Conservation (phyloP, 2,797 vertebrate genomes). For the Sebastes vulpes region DNA sequence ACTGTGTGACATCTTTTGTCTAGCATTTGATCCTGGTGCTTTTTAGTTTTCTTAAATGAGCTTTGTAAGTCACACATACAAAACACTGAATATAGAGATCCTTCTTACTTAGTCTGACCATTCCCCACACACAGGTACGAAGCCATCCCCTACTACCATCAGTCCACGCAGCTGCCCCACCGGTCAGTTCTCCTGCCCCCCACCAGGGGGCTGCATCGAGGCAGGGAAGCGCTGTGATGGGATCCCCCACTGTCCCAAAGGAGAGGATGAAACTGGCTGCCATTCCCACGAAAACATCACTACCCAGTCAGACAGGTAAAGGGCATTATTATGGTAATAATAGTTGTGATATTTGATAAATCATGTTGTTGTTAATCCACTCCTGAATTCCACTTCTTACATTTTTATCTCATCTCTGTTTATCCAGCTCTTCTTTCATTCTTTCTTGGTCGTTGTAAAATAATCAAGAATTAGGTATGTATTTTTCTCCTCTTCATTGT, state of each 20-base stretch:
- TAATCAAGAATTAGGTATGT: not conserved
- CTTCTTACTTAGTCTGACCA: not conserved
- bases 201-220: slow-evolving; percentile 83
- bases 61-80: not conserved
- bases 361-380: not conserved
- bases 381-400: not conserved
- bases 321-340: not conserved
- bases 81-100: not conserved
- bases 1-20: not conserved
- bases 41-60: not conserved
- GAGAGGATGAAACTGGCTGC: slow-evolving; percentile 88
- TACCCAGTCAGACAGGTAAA: slow-evolving; percentile 69
- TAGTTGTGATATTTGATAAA: not conserved
- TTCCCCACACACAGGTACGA: slow-evolving; percentile 59
- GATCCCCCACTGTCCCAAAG: slow-evolving; percentile 82
- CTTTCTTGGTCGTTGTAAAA: not conserved
- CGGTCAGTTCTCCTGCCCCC: slow-evolving; percentile 86
- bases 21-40: not conserved
- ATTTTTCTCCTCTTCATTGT: not conserved
- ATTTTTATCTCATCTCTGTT: not conserved
- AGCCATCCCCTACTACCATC: slow-evolving; percentile 60
- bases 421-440: not conserved
- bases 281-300: slow-evolving; percentile 29
- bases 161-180: slow-evolving; percentile 74
- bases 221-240: slow-evolving; percentile 82